These are phyloP conservation scores for Pseudopodoces humilis DNA, from an alignment of 2,113 vertebrate genomes.

Conservation along the genomic window DNA sequence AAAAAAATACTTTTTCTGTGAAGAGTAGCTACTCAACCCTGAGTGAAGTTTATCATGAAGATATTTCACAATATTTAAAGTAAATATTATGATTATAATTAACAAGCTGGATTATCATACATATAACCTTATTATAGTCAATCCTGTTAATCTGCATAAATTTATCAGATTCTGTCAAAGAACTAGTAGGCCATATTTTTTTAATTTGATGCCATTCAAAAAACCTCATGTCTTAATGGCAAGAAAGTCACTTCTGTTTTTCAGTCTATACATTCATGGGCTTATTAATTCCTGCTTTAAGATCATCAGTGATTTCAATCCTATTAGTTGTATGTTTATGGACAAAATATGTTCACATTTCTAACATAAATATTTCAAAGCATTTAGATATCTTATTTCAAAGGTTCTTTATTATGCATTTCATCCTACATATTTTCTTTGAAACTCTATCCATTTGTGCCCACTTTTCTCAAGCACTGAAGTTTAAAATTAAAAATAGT, in stretches of 20 bases:
- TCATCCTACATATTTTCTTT: background rate
- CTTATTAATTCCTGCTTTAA: background rate
- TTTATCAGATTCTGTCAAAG: background rate
- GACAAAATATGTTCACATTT: background rate
- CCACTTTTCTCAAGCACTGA: background rate
- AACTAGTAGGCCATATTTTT: background rate
- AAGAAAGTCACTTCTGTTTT: background rate
- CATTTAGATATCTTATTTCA: background rate
- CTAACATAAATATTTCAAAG: background rate
- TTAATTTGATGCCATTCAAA: background rate
- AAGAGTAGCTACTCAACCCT: background rate
- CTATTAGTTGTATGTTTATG: background rate
- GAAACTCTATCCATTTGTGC: background rate
- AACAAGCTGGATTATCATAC: background rate
- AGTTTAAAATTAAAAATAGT: background rate
- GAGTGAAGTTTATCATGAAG: background rate
- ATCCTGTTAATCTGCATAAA: background rate
- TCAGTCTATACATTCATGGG: fast-evolving
- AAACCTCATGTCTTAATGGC: background rate
- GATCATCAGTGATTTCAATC: background rate
- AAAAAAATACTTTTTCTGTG: background rate
- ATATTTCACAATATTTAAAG: background rate
- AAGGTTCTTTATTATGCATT: background rate
- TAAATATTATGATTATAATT: background rate
- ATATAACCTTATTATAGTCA: background rate